Conservation (phyloP, 92 coral and sea anemone species). For the Diadumene lineata region DNA sequence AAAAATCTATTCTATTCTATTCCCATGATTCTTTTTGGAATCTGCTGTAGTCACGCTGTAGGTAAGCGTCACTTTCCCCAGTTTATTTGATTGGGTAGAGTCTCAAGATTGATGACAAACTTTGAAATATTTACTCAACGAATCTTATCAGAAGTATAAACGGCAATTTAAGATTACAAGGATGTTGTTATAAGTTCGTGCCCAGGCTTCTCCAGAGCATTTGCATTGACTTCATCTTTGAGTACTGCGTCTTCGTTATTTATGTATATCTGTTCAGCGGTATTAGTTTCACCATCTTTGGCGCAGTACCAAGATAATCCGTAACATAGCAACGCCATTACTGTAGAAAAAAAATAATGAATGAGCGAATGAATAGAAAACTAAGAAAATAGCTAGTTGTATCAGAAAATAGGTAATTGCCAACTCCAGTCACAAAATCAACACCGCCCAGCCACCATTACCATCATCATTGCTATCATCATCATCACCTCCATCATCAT, state of each 20-base stretch:
- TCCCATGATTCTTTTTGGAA: no score
- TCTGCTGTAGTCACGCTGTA: no score
- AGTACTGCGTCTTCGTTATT: neutral
- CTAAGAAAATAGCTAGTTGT: neutral
- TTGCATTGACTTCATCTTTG: neutral
- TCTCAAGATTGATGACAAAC: no score
- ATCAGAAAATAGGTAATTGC: neutral
- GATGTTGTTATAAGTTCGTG: neutral
- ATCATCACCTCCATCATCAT: neutral
- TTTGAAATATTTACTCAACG: neutral
- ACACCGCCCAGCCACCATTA: neutral
- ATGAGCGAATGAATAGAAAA: no score
- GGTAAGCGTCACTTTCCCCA: no score
- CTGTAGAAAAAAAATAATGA: neutral
- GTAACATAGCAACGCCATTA: neutral
- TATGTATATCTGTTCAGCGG: neutral
- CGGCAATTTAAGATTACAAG: neutral
- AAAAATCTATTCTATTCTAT: no score
- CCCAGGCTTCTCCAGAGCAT: neutral
- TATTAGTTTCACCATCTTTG: neutral
- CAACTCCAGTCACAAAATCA: neutral
- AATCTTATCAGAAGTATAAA: neutral
- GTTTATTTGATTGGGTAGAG: no score
- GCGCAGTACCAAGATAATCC: neutral
- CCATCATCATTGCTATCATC: neutral